Conservation (phyloP, 2,797 vertebrate genomes). For the Cichlasoma orientale region DNA sequence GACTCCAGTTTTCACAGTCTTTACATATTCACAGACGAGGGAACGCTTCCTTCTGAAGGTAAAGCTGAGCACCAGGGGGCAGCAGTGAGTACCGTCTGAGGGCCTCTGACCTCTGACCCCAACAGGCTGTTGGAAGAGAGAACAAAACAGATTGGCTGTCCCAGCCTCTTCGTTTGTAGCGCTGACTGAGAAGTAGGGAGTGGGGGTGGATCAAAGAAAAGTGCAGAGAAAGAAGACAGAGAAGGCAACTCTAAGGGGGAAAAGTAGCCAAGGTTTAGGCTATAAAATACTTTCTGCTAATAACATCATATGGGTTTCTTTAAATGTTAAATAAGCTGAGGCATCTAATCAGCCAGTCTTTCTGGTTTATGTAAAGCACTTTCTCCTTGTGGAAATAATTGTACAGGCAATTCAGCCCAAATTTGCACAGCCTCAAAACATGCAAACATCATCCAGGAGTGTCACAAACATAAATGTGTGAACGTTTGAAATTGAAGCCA, state of each 20-base stretch:
- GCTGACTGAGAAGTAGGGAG: conserved; percentile 33
- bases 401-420: conserved; percentile 8
- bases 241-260: conserved; percentile 4
- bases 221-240: conserved; percentile 15
- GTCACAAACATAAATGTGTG: not conserved
- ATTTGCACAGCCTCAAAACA: conserved; percentile 18
- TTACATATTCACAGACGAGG: not conserved
- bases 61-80: conserved; percentile 65
- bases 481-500: not conserved
- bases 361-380: not conserved
- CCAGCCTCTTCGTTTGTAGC: conserved; percentile 50
- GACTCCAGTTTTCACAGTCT: conserved; percentile 30
- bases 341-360: not conserved
- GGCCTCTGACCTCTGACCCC: conserved; percentile 69
- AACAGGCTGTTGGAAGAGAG: conserved; percentile 46
- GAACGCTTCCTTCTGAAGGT: not conserved
- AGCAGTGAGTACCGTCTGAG: conserved; percentile 57
- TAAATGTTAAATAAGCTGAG: not conserved
- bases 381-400: not conserved
- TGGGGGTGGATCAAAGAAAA: conserved; percentile 53
- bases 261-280: not conserved
- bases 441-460: conserved; percentile 1
- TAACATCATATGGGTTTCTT: not conserved
- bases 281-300: not conserved
- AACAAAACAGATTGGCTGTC: conserved; percentile 58